phyloP scores from a whole-genome alignment of 2,888 invertebrate species.

The Eristalinus sepulchralis region DNA sequence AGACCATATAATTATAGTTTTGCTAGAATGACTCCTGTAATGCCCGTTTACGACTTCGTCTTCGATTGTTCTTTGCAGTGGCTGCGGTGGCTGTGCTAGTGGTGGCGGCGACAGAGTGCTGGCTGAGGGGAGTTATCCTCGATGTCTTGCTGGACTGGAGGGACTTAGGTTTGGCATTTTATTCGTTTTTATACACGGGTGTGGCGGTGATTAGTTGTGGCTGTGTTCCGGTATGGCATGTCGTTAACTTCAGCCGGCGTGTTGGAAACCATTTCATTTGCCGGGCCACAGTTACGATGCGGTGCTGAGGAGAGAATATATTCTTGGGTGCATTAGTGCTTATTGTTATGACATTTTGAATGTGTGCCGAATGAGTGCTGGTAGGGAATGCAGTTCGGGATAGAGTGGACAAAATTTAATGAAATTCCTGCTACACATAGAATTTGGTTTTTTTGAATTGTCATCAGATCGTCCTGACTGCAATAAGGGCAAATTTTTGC shows the following conservation, averaged over 20 bases:
- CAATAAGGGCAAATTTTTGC: no score
- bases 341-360: constrained; percentile 29
- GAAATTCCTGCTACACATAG: no score
- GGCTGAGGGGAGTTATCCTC: no score
- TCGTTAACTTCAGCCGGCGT: constrained; percentile 52
- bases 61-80: constrained; percentile 36
- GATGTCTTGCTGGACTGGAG: constrained; percentile 18
- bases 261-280: constrained; percentile 20
- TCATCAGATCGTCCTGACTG: no score
- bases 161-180: constrained; percentile 9
- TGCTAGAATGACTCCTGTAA: constrained; percentile 47
- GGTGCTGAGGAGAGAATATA: background rate
- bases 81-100: background rate
- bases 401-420: no score
- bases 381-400: background rate
- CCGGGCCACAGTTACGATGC: constrained; percentile 26
- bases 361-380: background rate
- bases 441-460: no score
- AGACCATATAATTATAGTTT: constrained; percentile 58
- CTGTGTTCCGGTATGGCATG: constrained; percentile 15
- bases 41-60: constrained; percentile 46
- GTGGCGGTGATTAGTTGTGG: constrained; percentile 50
- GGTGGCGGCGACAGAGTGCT: background rate
- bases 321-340: constrained; percentile 38
- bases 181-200: background rate